Percentiles rank a stretch among this genome's conserved stretches.
Evolutionary conservation across 2,888 invertebrate species (phyloP).

Genomic region (Notodonta ziczac): DNA sequence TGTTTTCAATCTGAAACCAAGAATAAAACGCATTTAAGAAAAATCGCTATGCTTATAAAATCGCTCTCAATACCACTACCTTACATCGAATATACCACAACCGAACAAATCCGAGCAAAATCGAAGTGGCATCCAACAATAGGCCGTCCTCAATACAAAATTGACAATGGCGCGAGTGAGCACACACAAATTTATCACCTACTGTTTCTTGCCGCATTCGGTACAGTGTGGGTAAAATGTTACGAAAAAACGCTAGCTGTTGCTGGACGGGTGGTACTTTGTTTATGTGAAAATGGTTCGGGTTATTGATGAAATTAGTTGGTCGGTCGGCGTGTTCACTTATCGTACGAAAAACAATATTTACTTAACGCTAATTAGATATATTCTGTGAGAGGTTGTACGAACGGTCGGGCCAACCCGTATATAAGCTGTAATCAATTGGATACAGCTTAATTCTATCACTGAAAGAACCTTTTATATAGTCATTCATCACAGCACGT

Average conservation of each 20-base stretch:
- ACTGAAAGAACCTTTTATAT: too few relatives aligned
- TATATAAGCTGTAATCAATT: too few relatives aligned
- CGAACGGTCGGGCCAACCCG: too few relatives aligned
- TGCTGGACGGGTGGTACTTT: too few relatives aligned
- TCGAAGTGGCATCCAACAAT: slow-evolving; percentile 78
- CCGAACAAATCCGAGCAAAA: slow-evolving; percentile 77
- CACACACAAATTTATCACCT: slow-evolving; percentile 76
- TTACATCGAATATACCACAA: slow-evolving; percentile 29
- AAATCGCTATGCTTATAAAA: not conserved
- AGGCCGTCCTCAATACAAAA: slow-evolving; percentile 78
- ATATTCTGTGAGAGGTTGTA: too few relatives aligned
- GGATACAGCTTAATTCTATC: too few relatives aligned
- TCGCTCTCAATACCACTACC: slow-evolving; percentile 8
- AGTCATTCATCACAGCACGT: too few relatives aligned
- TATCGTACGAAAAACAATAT: too few relatives aligned
- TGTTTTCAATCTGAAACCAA: not conserved
- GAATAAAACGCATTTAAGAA: not conserved
- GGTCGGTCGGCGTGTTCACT: too few relatives aligned
- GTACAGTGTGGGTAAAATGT: slow-evolving; percentile 72
- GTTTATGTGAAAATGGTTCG: too few relatives aligned
- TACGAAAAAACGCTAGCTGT: slow-evolving; percentile 42
- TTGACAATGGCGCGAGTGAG: slow-evolving; percentile 75
- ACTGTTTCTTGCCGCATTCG: slow-evolving; percentile 66
- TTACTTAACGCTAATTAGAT: too few relatives aligned
- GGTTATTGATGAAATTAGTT: too few relatives aligned